Conservation (phyloP, 1,140 invertebrate species). For the Drusus annulatus region DNA sequence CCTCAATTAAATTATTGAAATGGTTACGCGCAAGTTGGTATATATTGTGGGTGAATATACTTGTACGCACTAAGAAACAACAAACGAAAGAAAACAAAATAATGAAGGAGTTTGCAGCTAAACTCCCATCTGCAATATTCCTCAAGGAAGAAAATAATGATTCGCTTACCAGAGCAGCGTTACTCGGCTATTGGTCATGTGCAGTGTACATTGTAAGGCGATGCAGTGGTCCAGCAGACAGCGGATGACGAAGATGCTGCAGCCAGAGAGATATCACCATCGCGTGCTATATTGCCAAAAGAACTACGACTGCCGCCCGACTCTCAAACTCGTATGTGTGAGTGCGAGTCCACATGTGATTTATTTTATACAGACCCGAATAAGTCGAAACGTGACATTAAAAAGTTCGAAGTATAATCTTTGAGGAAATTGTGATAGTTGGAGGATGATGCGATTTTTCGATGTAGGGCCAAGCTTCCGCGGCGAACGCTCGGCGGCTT, state of each 20-base stretch:
- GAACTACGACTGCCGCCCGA: constrained; percentile 25
- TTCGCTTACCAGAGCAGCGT: no score
- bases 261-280: not conserved
- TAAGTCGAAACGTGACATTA: not conserved
- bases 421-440: no score
- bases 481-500: constrained; percentile 20
- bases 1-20: no score
- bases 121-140: no score
- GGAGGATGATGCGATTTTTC: constrained; percentile 3
- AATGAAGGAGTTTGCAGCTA: no score
- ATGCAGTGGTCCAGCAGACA: not conserved
- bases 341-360: constrained; percentile 24
- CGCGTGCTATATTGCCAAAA: constrained; percentile 33
- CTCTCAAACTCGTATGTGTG: not conserved
- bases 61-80: no score
- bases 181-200: no score
- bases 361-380: not conserved
- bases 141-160: no score
- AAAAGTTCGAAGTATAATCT: not conserved
- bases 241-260: not conserved
- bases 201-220: no score
- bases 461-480: constrained; percentile 16
- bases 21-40: no score
- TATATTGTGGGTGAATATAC: no score
- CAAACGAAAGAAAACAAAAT: no score